A percentile compares a stretch with the other conserved stretches of the same genome.
These are phyloP conservation scores for Drosophila rhopaloa DNA, from an alignment of 1,140 invertebrate genomes.

Conservation along the genomic window DNA sequence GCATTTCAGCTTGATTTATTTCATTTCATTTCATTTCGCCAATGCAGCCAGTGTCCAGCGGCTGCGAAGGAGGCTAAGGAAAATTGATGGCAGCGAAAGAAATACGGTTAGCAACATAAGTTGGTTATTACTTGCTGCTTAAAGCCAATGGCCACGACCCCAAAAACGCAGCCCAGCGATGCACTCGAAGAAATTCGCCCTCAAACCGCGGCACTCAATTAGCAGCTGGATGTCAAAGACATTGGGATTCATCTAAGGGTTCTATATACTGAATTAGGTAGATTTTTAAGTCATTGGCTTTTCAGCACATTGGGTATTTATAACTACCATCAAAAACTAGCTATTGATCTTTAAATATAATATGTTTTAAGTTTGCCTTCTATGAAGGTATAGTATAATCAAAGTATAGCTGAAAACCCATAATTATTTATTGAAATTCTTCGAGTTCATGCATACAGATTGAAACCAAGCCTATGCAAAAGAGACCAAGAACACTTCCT, in stretches of 20 bases:
- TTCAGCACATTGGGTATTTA: too few species aligned
- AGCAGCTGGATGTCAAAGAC: neutral
- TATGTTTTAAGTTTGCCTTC: too few species aligned
- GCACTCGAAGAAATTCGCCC: conserved; percentile 22
- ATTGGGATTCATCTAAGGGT: neutral
- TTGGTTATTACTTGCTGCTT: conserved; percentile 81
- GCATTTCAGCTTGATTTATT: conserved; percentile 83
- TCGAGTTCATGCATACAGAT: too few species aligned
- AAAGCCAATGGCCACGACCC: conserved; percentile 58
- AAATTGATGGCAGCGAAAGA: conserved; percentile 73
- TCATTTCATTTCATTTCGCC: conserved; percentile 74
- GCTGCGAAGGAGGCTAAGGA: conserved; percentile 3
- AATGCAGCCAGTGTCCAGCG: conserved; percentile 54
- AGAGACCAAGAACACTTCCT: too few species aligned
- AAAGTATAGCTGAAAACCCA: too few species aligned
- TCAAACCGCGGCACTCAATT: neutral
- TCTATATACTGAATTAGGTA: neutral
- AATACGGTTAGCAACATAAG: conserved; percentile 81
- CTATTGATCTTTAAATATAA: too few species aligned
- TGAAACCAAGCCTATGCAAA: too few species aligned
- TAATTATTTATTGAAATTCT: too few species aligned
- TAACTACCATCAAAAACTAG: too few species aligned
- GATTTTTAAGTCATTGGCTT: too few species aligned
- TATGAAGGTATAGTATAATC: too few species aligned
- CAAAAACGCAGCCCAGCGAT: neutral